phyloP scores from a whole-genome alignment of 2,888 invertebrate species.

The Lithophane ornitopus region DNA sequence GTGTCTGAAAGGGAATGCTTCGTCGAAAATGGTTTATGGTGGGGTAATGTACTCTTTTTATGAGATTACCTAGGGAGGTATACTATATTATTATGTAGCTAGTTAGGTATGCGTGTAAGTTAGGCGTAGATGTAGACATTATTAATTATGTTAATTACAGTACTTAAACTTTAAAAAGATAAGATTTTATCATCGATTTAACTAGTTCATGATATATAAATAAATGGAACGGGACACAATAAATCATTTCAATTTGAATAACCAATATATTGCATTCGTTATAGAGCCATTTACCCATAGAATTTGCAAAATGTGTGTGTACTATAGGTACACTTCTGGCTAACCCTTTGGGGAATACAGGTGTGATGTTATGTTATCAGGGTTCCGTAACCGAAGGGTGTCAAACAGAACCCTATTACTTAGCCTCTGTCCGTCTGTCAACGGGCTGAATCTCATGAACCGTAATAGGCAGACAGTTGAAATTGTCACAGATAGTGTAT shows the following conservation, averaged over 20 bases:
- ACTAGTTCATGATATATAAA: background rate
- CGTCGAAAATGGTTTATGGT: conserved; percentile 30
- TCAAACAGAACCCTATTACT: no score
- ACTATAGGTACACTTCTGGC: background rate
- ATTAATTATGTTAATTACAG: background rate
- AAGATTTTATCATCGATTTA: background rate
- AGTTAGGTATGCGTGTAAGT: background rate
- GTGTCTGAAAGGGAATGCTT: conserved; percentile 55
- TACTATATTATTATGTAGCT: background rate
- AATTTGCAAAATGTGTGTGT: background rate
- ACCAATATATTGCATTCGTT: background rate
- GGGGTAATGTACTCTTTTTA: conserved; percentile 17
- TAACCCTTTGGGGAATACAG: background rate
- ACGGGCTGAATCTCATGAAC: no score
- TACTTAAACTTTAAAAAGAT: background rate
- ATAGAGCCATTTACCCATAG: background rate
- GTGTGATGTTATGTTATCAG: background rate
- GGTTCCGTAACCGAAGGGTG: no score
- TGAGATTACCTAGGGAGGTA: background rate
- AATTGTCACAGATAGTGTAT: no score
- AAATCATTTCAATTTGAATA: background rate
- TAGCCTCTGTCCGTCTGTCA: no score
- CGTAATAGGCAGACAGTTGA: no score
- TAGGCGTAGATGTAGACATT: background rate
- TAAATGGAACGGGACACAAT: background rate